A percentile compares a stretch with the other conserved stretches of the same genome.
These are phyloP conservation scores for Tetragonisca angustula DNA, from an alignment of 2,888 invertebrate species.

Conservation along the genomic window DNA sequence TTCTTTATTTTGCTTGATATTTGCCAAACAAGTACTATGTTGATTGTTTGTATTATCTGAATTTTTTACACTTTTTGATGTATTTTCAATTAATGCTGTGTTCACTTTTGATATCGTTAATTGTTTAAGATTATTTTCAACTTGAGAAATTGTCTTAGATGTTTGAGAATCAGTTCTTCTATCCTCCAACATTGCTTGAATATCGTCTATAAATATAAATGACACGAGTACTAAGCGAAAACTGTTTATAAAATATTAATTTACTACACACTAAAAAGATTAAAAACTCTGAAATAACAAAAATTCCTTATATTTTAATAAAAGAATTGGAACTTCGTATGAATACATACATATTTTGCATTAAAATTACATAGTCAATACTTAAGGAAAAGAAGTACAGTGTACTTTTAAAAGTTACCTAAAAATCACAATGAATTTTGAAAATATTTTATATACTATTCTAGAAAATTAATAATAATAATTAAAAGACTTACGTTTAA, in stretches of 20 bases:
- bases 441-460: neutral
- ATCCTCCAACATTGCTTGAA: slow-evolving; percentile 62
- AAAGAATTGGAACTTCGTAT: neutral
- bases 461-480: neutral
- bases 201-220: slow-evolving; percentile 19
- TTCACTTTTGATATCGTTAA: slow-evolving; percentile 58
- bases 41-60: slow-evolving; percentile 6
- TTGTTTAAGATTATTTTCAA: slow-evolving; percentile 61
- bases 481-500: slow-evolving; percentile 10
- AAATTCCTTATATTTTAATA: neutral
- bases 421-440: neutral
- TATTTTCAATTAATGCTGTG: slow-evolving; percentile 28
- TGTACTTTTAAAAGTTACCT: neutral
- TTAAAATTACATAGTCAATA: neutral
- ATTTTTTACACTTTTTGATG: slow-evolving; percentile 32
- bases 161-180: slow-evolving; percentile 58
- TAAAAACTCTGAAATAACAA: neutral
- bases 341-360: neutral
- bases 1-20: slow-evolving; percentile 14
- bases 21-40: slow-evolving; percentile 2
- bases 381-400: neutral
- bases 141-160: slow-evolving; percentile 34
- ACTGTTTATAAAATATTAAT: neutral
- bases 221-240: neutral
- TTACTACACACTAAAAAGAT: neutral